A percentile compares a stretch with the other conserved stretches of the same genome.
phyloP scores from a whole-genome alignment of 2,797 vertebrate species.

The Neomorphus geoffroyi region DNA sequence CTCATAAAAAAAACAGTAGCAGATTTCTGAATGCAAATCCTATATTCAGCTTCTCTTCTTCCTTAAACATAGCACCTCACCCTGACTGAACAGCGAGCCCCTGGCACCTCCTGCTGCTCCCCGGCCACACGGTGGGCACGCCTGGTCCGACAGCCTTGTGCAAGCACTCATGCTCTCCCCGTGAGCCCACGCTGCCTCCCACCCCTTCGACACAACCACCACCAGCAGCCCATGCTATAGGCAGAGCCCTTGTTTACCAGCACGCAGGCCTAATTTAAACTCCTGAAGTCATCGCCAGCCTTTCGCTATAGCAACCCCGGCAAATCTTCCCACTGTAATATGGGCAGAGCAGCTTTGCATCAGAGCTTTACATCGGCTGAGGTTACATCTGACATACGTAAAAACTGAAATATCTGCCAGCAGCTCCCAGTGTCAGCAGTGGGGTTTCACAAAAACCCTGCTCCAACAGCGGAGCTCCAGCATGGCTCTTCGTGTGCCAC shows the following conservation, averaged over 20 bases:
- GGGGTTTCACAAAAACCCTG: neutral
- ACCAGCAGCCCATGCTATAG: neutral
- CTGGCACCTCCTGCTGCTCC: neutral
- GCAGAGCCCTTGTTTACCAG: neutral
- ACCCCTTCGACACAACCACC: neutral
- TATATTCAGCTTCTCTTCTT: neutral
- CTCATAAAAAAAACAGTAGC: rapidly evolving
- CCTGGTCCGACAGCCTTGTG: neutral
- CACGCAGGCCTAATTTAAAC: neutral
- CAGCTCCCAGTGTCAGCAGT: rapidly evolving
- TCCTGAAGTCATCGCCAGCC: neutral
- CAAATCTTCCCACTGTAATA: neutral
- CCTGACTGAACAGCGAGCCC: neutral
- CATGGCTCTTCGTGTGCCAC: neutral
- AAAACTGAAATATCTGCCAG: neutral
- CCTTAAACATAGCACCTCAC: neutral
- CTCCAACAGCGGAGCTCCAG: neutral
- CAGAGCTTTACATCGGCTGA: neutral
- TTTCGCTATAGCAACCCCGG: neutral
- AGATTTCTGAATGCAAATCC: neutral
- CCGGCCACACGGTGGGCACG: neutral
- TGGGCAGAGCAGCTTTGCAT: neutral
- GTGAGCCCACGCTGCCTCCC: neutral
- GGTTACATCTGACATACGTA: neutral
- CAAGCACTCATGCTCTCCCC: neutral